Base-by-base conservation (phyloP, 2,113 vertebrate genomes). In the Elgaria multicarinata region DNA sequence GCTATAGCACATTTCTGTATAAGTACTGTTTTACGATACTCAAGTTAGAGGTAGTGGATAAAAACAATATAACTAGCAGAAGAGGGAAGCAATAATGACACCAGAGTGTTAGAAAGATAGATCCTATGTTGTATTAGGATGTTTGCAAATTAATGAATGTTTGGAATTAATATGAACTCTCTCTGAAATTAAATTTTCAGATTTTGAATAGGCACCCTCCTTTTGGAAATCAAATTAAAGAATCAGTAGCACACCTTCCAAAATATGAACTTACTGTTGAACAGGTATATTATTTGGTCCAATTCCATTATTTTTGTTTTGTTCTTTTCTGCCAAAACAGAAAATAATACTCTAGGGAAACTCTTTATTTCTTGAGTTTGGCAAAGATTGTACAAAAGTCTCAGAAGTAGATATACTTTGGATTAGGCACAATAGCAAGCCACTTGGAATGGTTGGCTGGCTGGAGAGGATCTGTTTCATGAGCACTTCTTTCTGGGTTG, bases 181-280 rank as follows among this genome's bases (percentile, higher is more conserved):
- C 16, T 72, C 50, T 88, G 78, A 74, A 82, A 82, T 88, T 44
- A 58, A 92, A 87, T 96, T 92, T 97, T 74, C 95, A 99, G 99
- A 98, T 99, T 97, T 96, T 99, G 92, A 99, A 98, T 96, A 98
- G 99, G 92, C 98, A 99, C 90, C 99, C 99, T 67, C 99, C 98
- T 50, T 99, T 99, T 98, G 99, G 99, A 95, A 99, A 98, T 94
- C 99, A 99, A 94, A 99, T 99, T 95, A 99, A 97, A 97, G 99
- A 99, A 86, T 97, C 98, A 91, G 98, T 99, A 92, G 93, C 96
- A 58, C 95, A 97, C 93, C 98, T 99, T 90, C 99, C 99, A 22
- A 99, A 98, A 96, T 99, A 99, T 77, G 97, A 98, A 94, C 94
- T 99, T 87, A 94, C 93, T 83, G 82, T 99, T 91, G 97, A 99